Conservation (phyloP, 2,113 vertebrate species). For the Pterocles burchelli region DNA sequence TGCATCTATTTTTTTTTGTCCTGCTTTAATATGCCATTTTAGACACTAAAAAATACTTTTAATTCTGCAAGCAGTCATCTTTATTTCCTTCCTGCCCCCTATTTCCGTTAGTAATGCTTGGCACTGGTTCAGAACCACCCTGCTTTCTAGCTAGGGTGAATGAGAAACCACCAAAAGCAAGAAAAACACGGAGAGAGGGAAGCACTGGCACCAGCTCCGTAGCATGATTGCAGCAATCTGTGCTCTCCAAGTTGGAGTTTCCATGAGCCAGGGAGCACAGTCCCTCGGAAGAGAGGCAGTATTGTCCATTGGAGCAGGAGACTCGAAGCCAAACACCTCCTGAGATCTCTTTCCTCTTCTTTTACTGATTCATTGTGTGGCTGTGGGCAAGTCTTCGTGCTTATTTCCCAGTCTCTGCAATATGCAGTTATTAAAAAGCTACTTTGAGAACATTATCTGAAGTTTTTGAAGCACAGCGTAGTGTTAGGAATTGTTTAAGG, state of each 20-base stretch:
- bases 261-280: background rate
- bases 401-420: background rate
- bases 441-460: background rate
- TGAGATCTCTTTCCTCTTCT: background rate
- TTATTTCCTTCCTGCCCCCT: constrained; percentile 21
- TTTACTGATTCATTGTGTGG: background rate
- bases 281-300: background rate
- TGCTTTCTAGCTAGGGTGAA: background rate
- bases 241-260: constrained; percentile 31
- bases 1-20: background rate
- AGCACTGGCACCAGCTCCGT: background rate
- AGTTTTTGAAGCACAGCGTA: background rate
- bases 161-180: constrained; percentile 17
- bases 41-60: background rate
- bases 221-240: background rate
- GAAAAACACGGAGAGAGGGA: background rate
- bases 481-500: background rate
- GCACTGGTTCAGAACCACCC: constrained; percentile 19
- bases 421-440: background rate
- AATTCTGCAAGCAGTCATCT: constrained; percentile 12
- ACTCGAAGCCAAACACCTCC: background rate
- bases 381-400: background rate
- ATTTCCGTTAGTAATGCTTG: constrained; percentile 10
- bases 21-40: background rate
- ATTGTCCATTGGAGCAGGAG: background rate